Conservation (phyloP, 2,113 vertebrate genomes). For the Rhinogobius similis region DNA sequence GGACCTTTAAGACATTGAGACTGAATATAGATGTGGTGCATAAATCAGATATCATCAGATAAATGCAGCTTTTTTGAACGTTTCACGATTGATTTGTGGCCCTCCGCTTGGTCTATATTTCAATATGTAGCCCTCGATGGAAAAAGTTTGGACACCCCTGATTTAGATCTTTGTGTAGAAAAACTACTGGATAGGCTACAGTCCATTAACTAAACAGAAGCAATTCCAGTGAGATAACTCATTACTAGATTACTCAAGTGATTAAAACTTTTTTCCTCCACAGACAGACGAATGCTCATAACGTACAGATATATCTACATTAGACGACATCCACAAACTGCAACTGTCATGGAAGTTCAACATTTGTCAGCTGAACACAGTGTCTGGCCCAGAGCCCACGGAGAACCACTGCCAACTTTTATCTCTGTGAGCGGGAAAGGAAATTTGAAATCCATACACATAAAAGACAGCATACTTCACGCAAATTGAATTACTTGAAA, state of each 20-base stretch:
- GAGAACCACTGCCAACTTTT: constrained; percentile 23
- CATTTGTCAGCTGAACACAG: constrained; percentile 48
- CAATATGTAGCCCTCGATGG: too few relatives aligned
- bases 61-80: too few relatives aligned
- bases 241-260: too few relatives aligned
- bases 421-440: constrained; percentile 19
- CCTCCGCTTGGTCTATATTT: too few relatives aligned
- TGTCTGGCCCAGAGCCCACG: constrained; percentile 40
- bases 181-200: neutral
- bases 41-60: too few relatives aligned
- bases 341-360: constrained; percentile 35
- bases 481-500: constrained; percentile 1
- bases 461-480: neutral
- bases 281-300: constrained; percentile 4
- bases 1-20: too few relatives aligned
- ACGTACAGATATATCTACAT: constrained; percentile 1
- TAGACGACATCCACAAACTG: constrained; percentile 27
- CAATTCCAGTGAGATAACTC: neutral
- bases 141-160: too few relatives aligned
- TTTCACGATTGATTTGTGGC: too few relatives aligned
- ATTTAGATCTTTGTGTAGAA: neutral
- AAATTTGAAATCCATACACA: constrained; percentile 14
- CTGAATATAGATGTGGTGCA: too few relatives aligned
- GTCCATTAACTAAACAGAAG: neutral
- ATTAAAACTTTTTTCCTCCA: neutral